Evolutionary conservation across 2,888 invertebrate genomes (phyloP).

Genomic region (Coleophora flavipennella): DNA sequence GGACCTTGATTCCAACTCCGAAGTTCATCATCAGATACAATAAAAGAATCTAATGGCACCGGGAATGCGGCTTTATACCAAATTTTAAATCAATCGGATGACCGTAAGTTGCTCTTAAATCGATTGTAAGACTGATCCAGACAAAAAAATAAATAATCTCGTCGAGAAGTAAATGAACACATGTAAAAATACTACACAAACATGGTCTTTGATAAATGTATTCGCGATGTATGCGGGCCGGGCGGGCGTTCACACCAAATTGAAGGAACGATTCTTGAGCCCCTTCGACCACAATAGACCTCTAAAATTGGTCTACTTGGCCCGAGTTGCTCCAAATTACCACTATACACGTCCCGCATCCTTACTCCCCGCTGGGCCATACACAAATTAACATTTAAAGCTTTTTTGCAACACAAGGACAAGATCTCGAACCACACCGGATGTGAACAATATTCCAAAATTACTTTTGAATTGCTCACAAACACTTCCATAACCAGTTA

Average conservation of each 20-base stretch:
- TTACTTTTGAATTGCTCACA: slow-evolving; percentile 9
- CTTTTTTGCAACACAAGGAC: slow-evolving; percentile 27
- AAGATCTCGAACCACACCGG: slow-evolving; percentile 14
- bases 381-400: slow-evolving; percentile 30
- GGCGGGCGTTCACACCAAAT: slow-evolving; percentile 48
- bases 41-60: no score
- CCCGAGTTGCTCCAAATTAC: slow-evolving; percentile 67
- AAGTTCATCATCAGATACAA: no score
- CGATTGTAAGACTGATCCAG: no score
- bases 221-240: slow-evolving; percentile 49
- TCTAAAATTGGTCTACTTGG: slow-evolving; percentile 58
- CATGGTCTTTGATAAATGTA: slow-evolving; percentile 42
- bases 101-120: no score
- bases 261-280: slow-evolving; percentile 59
- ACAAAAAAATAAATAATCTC: no score
- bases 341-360: slow-evolving; percentile 61
- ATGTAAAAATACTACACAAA: slow-evolving; percentile 7
- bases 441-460: slow-evolving; percentile 11
- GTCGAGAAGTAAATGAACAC: no score
- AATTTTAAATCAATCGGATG: no score
- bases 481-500: slow-evolving; percentile 17
- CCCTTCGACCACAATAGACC: slow-evolving; percentile 47
- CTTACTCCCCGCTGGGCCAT: slow-evolving; percentile 39
- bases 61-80: no score
- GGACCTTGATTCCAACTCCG: no score